phyloP scores from a whole-genome alignment of 1,140 invertebrate genomes.

The Bombus breviceps region DNA sequence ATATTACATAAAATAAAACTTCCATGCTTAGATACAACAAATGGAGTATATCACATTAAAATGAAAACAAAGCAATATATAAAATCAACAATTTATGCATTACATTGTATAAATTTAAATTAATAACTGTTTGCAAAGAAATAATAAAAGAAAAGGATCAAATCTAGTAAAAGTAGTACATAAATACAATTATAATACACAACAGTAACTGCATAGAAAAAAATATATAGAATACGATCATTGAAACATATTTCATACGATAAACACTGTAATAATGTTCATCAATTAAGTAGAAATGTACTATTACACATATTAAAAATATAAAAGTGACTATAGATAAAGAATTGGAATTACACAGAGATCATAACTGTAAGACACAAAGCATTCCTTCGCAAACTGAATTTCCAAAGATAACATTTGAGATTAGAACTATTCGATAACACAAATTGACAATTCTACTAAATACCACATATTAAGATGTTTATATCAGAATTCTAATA shows the following conservation, averaged over 20 bases:
- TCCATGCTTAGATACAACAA: slow-evolving; percentile 12
- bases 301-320: neutral
- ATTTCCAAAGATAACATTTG: slow-evolving; percentile 21
- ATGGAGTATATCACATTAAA: neutral
- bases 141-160: neutral
- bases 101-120: neutral
- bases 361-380: slow-evolving; percentile 22
- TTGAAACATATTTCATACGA: neutral
- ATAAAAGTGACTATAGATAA: neutral
- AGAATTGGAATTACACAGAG: slow-evolving; percentile 21
- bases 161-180: neutral
- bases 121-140: neutral
- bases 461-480: neutral
- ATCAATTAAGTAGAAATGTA: neutral
- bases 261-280: neutral
- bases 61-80: slow-evolving; percentile 12
- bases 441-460: slow-evolving; percentile 21
- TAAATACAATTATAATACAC: neutral
- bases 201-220: slow-evolving; percentile 6
- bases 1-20: slow-evolving; percentile 3
- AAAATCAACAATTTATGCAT: neutral
- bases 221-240: neutral
- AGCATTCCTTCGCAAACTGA: slow-evolving; percentile 13
- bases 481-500: neutral
- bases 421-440: slow-evolving; percentile 12